Evolutionary conservation across 2,113 vertebrate genomes (phyloP), one percentile per base, ranked within the genome.

Genomic region (Tragelaphus imberbis): DNA sequence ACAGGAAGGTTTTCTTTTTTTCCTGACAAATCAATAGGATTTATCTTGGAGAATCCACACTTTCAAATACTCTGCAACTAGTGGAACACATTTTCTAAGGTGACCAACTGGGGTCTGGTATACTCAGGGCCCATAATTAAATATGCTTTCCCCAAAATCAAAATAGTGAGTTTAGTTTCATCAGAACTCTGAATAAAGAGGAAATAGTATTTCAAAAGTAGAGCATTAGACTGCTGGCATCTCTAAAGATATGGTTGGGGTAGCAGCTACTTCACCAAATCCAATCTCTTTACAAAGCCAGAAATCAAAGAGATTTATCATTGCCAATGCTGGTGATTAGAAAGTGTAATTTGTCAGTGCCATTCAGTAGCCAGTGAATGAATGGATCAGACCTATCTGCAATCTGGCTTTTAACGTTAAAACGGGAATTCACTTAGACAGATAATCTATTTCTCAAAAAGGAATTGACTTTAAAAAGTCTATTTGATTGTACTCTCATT

Each of bases 401-500:
- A 93, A 90, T 87, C 80, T 93, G 91, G 71, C 63, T 97, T 91
- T 97, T 97, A 94, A 95, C 87, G 85, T 96, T 96, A 86, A 91
- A 95, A 80, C 11, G 61, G 15, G 91, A 97, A 95, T 98, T 96
- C 84, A 68, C 91, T 61, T 80, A 94, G 90, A 96, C 82, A 94
- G 88, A 96, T 96, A 96, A 97, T 97, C 95, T 96, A 97, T 98
- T 97, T 97, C 80, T 93, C 56, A 98, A 85, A 94, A 88, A 95
- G 59, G 44, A 97, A 98, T 94, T 97, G 91, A 98, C 95, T 97
- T 97, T 92, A 95, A 97, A 97, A 98, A 96, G 91, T 97, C 91
- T 93, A 49, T 96, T 97, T 97, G 95, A 97, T 92, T 94, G 55
- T 13, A 79, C n/a, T 33, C 28, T 88, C 56, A 82, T 97, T 95